These are phyloP conservation scores for Ips nitidus DNA, from an alignment of 1,140 invertebrate genomes.

Conservation along the genomic window DNA sequence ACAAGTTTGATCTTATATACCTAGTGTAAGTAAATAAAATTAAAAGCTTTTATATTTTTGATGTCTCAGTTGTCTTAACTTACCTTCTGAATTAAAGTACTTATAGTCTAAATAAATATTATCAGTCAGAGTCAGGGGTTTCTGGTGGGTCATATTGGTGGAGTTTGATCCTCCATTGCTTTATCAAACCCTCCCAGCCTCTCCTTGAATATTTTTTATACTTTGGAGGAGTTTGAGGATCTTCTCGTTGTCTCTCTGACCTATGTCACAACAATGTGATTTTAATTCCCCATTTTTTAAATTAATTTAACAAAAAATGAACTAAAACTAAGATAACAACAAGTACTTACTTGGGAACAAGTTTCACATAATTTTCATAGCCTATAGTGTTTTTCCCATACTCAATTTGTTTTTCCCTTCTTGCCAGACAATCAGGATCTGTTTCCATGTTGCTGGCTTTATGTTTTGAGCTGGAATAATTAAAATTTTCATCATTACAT, in stretches of 20 bases:
- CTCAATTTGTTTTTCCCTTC: constrained; percentile 91
- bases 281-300: not conserved
- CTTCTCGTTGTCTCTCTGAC: constrained; percentile 63
- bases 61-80: too few relatives aligned
- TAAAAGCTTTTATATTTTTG: too few relatives aligned
- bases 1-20: too few relatives aligned
- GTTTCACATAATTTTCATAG: constrained; percentile 76
- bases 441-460: constrained; percentile 57
- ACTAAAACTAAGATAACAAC: not conserved
- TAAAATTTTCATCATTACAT: not conserved
- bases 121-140: not conserved
- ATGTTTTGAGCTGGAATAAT: not conserved
- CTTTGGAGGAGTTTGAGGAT: constrained; percentile 88
- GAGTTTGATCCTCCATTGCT: constrained; percentile 81
- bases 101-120: too few relatives aligned
- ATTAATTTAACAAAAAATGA: not conserved
- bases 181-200: constrained; percentile 87
- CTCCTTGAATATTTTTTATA: constrained; percentile 82
- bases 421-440: constrained; percentile 68
- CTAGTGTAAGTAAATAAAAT: too few relatives aligned
- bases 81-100: too few relatives aligned
- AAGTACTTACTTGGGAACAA: constrained; percentile 65
- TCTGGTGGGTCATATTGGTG: constrained; percentile 73
- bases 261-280: constrained; percentile 53
- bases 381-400: constrained; percentile 92